phyloP scores from a whole-genome alignment of 30 jellyfish, hydroid and myxozoan species.

The Catostylus mosaicus region DNA sequence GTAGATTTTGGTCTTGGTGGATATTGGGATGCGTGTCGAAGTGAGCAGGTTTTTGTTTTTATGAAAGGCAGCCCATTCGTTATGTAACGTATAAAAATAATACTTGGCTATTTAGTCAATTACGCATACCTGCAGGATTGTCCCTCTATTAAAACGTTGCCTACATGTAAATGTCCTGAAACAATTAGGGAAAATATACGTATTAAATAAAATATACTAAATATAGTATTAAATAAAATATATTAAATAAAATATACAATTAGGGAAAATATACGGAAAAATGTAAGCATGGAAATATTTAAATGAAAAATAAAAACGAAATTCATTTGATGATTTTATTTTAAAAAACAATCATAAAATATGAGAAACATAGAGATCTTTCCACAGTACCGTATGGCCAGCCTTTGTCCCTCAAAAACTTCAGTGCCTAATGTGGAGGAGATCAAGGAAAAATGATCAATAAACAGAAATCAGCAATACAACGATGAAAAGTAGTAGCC shows the following conservation, averaged over 20 bases:
- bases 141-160: conserved; percentile 93
- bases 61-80: conserved; percentile 20
- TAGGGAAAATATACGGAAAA: too few relatives aligned
- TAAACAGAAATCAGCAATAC: too few relatives aligned
- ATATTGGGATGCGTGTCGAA: conserved; percentile 12
- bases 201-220: background rate
- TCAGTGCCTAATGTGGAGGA: conserved; percentile 56
- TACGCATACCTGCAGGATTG: conserved; percentile 76
- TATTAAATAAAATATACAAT: too few relatives aligned
- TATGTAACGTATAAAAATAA: too few relatives aligned
- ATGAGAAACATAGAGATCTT: background rate
- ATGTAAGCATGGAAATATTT: too few relatives aligned
- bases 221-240: too few relatives aligned
- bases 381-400: conserved; percentile 91
- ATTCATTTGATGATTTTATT: too few relatives aligned
- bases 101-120: too few relatives aligned
- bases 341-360: too few relatives aligned
- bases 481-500: too few relatives aligned
- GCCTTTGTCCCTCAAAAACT: conserved; percentile 87
- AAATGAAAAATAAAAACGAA: too few relatives aligned
- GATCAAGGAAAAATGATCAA: background rate
- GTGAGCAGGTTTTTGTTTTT: conserved; percentile 15
- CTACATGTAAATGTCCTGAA: conserved; percentile 91
- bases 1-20: conserved; percentile 24
- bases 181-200: background rate